These are phyloP conservation scores for Cepaea nemoralis DNA, from an alignment of 1,140 invertebrate species.

Conservation along the genomic window DNA sequence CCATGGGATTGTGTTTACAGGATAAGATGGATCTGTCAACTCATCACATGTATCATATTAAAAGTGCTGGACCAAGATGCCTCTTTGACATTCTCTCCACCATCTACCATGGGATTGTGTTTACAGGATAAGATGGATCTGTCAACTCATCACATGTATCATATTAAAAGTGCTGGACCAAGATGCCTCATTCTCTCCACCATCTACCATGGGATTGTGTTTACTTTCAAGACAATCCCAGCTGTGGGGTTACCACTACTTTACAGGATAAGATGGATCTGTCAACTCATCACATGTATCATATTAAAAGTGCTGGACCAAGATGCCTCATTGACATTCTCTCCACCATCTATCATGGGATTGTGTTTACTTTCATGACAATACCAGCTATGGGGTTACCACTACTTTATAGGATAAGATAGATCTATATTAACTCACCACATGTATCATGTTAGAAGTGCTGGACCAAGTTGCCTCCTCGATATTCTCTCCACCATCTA, in stretches of 20 bases:
- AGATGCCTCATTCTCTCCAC: constrained; percentile 91
- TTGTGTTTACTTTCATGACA: too few relatives aligned
- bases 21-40: too few relatives aligned
- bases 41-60: constrained; percentile 94
- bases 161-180: constrained; percentile 98
- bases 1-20: too few relatives aligned
- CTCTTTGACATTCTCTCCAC: constrained; percentile 92
- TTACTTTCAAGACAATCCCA: too few relatives aligned
- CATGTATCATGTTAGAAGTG: constrained; percentile 98
- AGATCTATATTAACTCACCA: constrained; percentile 78
- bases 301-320: constrained; percentile 98
- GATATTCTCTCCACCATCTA: constrained; percentile 95
- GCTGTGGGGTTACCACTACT: too few relatives aligned
- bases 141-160: constrained; percentile 85
- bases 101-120: constrained; percentile 99
- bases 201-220: constrained; percentile 99
- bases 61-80: constrained; percentile 97
- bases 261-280: too few relatives aligned
- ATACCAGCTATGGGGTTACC: too few relatives aligned
- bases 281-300: constrained; percentile 85
- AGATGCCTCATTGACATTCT: constrained; percentile 92
- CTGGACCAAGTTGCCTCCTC: constrained; percentile 95
- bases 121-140: too few relatives aligned
- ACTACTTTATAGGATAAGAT: too few relatives aligned
- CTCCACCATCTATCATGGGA: constrained; percentile 99